Base-by-base conservation (phyloP, 2,888 invertebrate genomes). In the Panopea generosa region DNA sequence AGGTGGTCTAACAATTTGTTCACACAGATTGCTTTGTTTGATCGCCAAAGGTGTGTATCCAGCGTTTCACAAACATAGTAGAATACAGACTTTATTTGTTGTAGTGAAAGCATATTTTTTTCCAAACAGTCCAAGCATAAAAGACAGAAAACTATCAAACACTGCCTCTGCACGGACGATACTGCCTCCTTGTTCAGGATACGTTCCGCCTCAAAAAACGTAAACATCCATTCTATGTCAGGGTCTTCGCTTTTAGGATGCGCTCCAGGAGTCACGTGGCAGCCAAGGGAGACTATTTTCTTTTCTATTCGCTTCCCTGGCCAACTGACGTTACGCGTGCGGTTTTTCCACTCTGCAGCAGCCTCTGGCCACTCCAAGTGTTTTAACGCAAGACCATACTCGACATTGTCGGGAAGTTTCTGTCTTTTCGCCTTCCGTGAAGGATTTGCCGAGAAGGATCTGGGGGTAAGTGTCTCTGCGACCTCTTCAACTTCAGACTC, bases 51-150 rank as follows among this genome's bases (percentile, higher is more conserved):
- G 9, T 70, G 52, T 7, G 79, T 65, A n/a, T 85, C 83, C 0
- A 78, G 60, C n/a, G 82, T 74, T 68, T 87, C 87, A 55, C 84
- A 85, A 2, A 71, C 61, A 63, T 83, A 85, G 74, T 84, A 87
- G 45, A 87, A 82, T 7, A 83, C 67, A 6, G 84, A 82, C 45
- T 86, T 84, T 38, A 87, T 59, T 50, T 86, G 84, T 9, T 73
- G 72, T 0, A 78, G 59, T 16, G 79, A 60, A 14, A 87, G 45
- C 9, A 75, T 22, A 18, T 71, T 77, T 49, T 74, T 77, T 22
- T 82, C 69, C 57, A 87, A 57, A 2, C 68, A 68, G 16, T 82
- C 75, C 55, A 81, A 63, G 50, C 72, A 76, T 2, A 87, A 60
- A 26, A 82, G 56, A 57, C 84, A 82, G 18, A 87, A 67, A 22